Evolutionary conservation across 2,888 invertebrate genomes (phyloP).

Genomic region (Erebia ligea): DNA sequence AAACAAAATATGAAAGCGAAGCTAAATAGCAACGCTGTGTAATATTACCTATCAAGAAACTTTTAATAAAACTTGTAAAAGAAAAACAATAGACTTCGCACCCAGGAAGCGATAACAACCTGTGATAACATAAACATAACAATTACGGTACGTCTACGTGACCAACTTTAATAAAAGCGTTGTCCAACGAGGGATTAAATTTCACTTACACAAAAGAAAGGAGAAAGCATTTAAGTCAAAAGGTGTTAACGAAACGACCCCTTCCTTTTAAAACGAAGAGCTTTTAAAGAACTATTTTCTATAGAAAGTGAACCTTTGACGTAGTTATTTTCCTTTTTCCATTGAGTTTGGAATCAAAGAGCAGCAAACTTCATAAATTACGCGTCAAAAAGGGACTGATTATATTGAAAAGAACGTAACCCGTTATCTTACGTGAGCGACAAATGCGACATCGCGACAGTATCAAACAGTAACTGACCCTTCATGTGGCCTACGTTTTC

Average conservation of each 20-base stretch:
- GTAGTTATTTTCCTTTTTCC: constrained; percentile 13
- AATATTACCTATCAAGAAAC: too few species aligned
- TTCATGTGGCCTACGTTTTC: too few species aligned
- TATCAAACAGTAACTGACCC: too few species aligned
- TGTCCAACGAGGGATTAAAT: constrained; percentile 25
- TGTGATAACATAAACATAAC: background rate
- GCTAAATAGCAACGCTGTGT: too few species aligned
- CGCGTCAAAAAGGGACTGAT: background rate
- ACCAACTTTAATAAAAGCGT: constrained; percentile 17
- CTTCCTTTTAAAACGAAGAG: constrained; percentile 46
- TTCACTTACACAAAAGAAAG: constrained; percentile 29
- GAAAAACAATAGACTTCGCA: too few species aligned
- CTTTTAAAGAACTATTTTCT: constrained; percentile 53
- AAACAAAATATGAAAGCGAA: background rate
- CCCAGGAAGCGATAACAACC: background rate
- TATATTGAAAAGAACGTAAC: too few species aligned
- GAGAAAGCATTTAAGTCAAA: constrained; percentile 31
- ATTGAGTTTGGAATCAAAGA: background rate
- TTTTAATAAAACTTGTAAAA: too few species aligned
- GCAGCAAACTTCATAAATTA: background rate
- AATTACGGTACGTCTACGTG: constrained; percentile 2
- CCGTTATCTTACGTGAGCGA: too few species aligned
- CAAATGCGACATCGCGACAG: too few species aligned
- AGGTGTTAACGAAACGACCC: constrained; percentile 37
- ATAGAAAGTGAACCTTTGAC: constrained; percentile 52